Evolutionary conservation across 1,140 invertebrate species (phyloP).

Genomic region (Drosophila micromelanica): DNA sequence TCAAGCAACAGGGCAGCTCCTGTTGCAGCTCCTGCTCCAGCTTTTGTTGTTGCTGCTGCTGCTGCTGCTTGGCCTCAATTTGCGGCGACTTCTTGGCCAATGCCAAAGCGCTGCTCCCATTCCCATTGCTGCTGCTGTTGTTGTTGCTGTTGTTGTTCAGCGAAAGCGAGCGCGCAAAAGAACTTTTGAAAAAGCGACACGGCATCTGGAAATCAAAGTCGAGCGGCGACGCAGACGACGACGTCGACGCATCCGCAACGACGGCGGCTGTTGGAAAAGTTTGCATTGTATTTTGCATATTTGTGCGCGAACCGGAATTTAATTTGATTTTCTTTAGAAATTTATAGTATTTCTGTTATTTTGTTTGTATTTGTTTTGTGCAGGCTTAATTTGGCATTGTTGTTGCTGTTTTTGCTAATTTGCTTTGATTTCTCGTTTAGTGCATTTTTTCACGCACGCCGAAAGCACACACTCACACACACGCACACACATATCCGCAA

Average conservation of each 20-base stretch:
- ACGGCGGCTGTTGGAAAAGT: slow-evolving; percentile 19
- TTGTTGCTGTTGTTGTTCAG: slow-evolving; percentile 67
- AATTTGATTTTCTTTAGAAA: slow-evolving; percentile 18
- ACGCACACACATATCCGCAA: slow-evolving; percentile 10
- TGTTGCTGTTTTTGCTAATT: slow-evolving; percentile 38
- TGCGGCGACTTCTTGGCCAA: slow-evolving; percentile 65
- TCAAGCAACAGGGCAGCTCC: slow-evolving; percentile 45
- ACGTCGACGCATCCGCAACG: slow-evolving; percentile 14
- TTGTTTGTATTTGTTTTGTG: slow-evolving; percentile 6
- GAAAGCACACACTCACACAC: slow-evolving; percentile 19
- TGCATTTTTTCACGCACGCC: slow-evolving; percentile 69
- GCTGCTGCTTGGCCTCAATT: slow-evolving; percentile 54
- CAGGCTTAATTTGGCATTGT: slow-evolving; percentile 56
- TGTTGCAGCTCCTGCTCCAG: slow-evolving; percentile 35
- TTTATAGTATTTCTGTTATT: slow-evolving; percentile 10
- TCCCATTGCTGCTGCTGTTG: slow-evolving; percentile 38
- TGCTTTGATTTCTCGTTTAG: slow-evolving; percentile 44
- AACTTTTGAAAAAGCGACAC: slow-evolving; percentile 83
- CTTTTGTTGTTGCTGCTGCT: slow-evolving; percentile 27
- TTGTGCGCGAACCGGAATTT: slow-evolving; percentile 9
- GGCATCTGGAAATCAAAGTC: slow-evolving; percentile 84
- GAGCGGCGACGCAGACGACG: slow-evolving; percentile 20
- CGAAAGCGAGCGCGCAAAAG: slow-evolving; percentile 84
- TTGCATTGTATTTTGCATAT: slow-evolving; percentile 52
- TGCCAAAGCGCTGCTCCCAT: slow-evolving; percentile 49